Evolutionary conservation across 2,797 vertebrate species (phyloP).

Genomic region (Vultur gryphus): DNA sequence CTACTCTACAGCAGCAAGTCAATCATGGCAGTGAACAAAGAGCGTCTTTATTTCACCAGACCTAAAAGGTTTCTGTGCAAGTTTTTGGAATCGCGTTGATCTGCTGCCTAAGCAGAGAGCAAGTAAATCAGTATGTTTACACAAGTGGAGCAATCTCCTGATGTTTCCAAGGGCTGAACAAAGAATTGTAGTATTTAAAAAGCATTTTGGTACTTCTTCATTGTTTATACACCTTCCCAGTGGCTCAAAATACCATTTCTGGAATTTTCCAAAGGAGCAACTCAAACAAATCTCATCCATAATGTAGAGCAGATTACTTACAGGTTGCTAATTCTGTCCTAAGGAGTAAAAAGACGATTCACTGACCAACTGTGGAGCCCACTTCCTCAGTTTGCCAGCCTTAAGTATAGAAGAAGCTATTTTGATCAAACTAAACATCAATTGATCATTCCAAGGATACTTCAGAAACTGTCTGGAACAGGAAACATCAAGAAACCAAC

Average conservation of each 20-base stretch:
- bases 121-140: constrained; percentile 29
- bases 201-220: neutral
- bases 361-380: neutral
- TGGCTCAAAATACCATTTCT: neutral
- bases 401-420: neutral
- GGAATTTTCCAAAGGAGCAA: neutral
- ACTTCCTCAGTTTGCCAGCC: neutral
- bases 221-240: neutral
- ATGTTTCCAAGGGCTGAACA: constrained; percentile 6
- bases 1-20: constrained; percentile 23
- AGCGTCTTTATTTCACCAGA: constrained; percentile 28
- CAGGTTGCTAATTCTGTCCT: neutral
- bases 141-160: constrained; percentile 36
- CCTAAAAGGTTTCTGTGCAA: constrained; percentile 31
- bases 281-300: neutral
- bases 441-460: neutral
- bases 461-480: neutral
- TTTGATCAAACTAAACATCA: neutral
- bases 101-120: constrained; percentile 26
- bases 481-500: neutral
- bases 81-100: neutral
- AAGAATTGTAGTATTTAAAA: constrained; percentile 30
- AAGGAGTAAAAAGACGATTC: neutral
- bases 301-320: neutral
- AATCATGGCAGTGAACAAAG: constrained; percentile 39